Evolutionary conservation across 2,113 vertebrate genomes (phyloP).

Genomic region (Pangasianodon hypophthalmus): DNA sequence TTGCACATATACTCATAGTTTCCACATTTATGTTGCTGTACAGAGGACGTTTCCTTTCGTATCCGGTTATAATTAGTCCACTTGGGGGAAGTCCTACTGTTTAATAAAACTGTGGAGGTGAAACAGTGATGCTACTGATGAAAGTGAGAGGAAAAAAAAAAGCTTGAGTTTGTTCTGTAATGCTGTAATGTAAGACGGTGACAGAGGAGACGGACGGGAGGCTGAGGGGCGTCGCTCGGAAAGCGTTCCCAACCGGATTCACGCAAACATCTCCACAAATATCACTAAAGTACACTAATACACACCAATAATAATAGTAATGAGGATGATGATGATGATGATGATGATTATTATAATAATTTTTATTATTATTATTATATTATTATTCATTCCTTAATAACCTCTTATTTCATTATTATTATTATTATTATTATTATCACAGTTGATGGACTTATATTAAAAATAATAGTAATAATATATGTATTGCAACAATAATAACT

Average conservation of each 20-base stretch:
- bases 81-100: slow-evolving; percentile 55
- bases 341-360: too few species aligned
- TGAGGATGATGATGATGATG: background rate
- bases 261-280: background rate
- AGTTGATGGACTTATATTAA: background rate
- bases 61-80: background rate
- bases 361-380: background rate
- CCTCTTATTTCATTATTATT: background rate
- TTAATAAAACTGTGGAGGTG: slow-evolving; percentile 52
- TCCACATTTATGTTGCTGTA: slow-evolving; percentile 65
- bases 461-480: background rate
- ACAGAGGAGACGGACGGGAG: slow-evolving; percentile 44
- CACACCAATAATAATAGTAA: background rate
- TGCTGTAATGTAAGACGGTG: slow-evolving; percentile 39
- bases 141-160: slow-evolving; percentile 36
- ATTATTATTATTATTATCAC: background rate
- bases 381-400: background rate
- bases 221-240: background rate
- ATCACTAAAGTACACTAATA: background rate
- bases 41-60: slow-evolving; percentile 54
- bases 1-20: slow-evolving; percentile 59
- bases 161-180: slow-evolving; percentile 19
- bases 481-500: background rate
- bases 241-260: background rate
- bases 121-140: slow-evolving; percentile 66